Evolutionary conservation across 2,113 vertebrate genomes (phyloP).

Genomic region (Indicator indicator): DNA sequence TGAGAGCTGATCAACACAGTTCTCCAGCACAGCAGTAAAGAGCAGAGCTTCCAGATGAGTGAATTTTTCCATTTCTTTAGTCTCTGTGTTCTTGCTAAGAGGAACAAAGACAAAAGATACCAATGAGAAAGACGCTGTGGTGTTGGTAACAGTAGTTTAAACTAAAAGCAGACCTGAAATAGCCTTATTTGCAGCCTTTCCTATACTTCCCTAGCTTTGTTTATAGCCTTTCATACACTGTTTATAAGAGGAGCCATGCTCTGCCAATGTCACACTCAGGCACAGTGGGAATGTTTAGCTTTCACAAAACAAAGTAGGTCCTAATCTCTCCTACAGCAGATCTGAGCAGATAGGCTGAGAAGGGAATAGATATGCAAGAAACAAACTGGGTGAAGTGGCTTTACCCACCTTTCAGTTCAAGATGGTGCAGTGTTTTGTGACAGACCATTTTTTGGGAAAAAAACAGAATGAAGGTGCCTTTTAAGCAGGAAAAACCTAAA

Average conservation of each 20-base stretch:
- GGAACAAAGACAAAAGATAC: slow-evolving; percentile 10
- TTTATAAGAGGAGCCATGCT: slow-evolving; percentile 8
- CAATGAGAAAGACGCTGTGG: background rate
- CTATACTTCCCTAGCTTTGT: slow-evolving; percentile 23
- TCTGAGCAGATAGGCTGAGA: background rate
- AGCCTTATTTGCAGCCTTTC: background rate
- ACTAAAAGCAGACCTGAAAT: background rate
- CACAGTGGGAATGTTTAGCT: slow-evolving; percentile 40
- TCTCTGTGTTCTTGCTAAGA: background rate
- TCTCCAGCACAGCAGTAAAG: slow-evolving; percentile 78
- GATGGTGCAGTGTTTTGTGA: background rate
- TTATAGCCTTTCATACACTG: slow-evolving; percentile 19
- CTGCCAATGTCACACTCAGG: background rate
- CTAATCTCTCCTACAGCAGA: background rate
- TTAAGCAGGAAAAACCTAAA: background rate
- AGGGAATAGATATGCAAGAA: background rate
- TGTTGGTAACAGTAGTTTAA: slow-evolving; percentile 12
- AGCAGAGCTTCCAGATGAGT: slow-evolving; percentile 71
- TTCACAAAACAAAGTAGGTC: slow-evolving; percentile 20
- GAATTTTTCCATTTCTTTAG: slow-evolving; percentile 43
- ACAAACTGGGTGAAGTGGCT: background rate
- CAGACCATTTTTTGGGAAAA: background rate
- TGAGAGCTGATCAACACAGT: slow-evolving; percentile 78
- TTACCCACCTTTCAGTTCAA: background rate
- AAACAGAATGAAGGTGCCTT: background rate